Conservation (phyloP, 2,888 invertebrate genomes). For the Chromoteleia sp. region DNA sequence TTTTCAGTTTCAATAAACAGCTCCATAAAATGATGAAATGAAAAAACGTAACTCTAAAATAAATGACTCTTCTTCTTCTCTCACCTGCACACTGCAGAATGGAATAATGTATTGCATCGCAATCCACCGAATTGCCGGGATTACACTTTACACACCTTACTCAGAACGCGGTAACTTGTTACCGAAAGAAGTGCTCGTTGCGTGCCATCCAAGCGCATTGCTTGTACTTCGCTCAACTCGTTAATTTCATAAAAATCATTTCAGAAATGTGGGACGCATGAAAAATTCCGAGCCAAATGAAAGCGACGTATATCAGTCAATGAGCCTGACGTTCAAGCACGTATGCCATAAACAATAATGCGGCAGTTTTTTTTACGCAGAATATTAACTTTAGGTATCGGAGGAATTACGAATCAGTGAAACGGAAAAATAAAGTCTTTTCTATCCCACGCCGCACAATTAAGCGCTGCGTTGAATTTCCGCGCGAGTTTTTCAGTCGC, state of each 20-base stretch:
- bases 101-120: slow-evolving; percentile 14
- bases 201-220: slow-evolving; percentile 26
- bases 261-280: slow-evolving; percentile 14
- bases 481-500: slow-evolving; percentile 65
- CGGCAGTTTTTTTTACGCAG: background rate
- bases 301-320: background rate
- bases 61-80: slow-evolving; percentile 10
- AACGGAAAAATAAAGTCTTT: background rate
- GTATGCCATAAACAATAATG: slow-evolving; percentile 9
- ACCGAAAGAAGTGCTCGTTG: slow-evolving; percentile 32
- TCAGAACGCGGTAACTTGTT: slow-evolving; percentile 19
- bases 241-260: slow-evolving; percentile 33
- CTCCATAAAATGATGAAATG: slow-evolving; percentile 6
- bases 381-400: slow-evolving; percentile 8
- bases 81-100: slow-evolving; percentile 4
- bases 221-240: slow-evolving; percentile 32
- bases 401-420: background rate
- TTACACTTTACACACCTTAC: slow-evolving; percentile 16
- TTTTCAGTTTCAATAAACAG: background rate
- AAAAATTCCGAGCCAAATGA: slow-evolving; percentile 10
- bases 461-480: slow-evolving; percentile 4
- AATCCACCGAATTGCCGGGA: slow-evolving; percentile 18
- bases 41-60: slow-evolving; percentile 1
- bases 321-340: too few relatives aligned
- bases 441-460: slow-evolving; percentile 12